A percentile compares a stretch with the other conserved stretches of the same genome.
Conservation (phyloP, 2,888 invertebrate genomes). For the Alcis repandata region DNA sequence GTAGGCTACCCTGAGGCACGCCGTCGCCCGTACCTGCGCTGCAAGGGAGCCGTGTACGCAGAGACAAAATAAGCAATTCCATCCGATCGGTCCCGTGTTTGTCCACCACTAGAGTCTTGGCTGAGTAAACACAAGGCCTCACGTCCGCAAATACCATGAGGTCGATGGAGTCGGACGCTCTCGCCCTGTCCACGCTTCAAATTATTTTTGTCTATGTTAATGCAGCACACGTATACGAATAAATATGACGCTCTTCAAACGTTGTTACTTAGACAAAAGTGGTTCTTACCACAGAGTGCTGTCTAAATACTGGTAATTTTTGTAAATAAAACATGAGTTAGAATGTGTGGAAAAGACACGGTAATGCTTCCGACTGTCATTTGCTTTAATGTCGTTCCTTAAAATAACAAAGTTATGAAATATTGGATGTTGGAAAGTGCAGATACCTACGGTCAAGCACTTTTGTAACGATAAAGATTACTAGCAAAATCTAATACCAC, state of each 20-base stretch:
- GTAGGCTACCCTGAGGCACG: conserved; percentile 70
- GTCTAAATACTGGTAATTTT: conserved; percentile 50
- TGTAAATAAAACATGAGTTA: conserved; percentile 50
- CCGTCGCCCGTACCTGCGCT: conserved; percentile 77
- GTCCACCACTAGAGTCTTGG: conserved; percentile 85
- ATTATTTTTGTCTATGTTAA: conserved; percentile 67
- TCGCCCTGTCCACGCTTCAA: conserved; percentile 56
- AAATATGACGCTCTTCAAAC: conserved; percentile 53
- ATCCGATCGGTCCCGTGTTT: conserved; percentile 84
- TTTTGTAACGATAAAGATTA: neutral
- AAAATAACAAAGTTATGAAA: conserved; percentile 15
- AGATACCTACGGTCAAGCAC: neutral
- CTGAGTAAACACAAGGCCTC: conserved; percentile 83
- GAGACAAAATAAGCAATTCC: conserved; percentile 87
- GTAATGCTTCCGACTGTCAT: conserved; percentile 26
- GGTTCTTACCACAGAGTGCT: conserved; percentile 48
- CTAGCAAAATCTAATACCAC: neutral
- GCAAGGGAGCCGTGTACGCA: conserved; percentile 81
- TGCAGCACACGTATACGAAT: conserved; percentile 50
- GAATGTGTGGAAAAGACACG: conserved; percentile 39
- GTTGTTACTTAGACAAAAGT: conserved; percentile 52
- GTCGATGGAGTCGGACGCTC: conserved; percentile 78
- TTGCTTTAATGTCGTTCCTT: conserved; percentile 17
- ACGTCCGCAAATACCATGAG: conserved; percentile 84
- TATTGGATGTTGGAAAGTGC: conserved; percentile 4